These are phyloP conservation scores for Andrena cerasifolii DNA, from an alignment of 1,140 invertebrate genomes.

Conservation along the genomic window DNA sequence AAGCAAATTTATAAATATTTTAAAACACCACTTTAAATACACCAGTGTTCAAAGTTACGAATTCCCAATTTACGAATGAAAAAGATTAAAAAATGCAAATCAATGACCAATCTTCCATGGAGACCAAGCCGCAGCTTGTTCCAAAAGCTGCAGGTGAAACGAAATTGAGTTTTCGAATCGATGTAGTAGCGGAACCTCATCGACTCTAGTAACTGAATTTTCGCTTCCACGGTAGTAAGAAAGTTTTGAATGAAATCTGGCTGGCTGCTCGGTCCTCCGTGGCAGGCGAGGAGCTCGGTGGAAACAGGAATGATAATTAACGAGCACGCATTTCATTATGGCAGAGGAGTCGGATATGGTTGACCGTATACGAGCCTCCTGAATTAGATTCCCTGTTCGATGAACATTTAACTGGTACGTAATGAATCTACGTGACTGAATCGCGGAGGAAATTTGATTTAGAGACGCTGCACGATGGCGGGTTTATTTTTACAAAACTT, in stretches of 20 bases:
- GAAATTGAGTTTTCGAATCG: constrained; percentile 10
- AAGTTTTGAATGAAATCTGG: background rate
- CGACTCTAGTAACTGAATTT: background rate
- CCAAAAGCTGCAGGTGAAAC: background rate
- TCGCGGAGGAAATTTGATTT: too few species aligned
- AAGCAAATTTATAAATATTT: too few species aligned
- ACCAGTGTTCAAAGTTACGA: too few species aligned
- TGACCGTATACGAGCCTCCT: background rate
- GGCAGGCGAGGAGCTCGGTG: too few species aligned
- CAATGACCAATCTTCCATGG: background rate
- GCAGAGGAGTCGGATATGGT: constrained; percentile 1
- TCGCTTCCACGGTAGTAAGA: constrained; percentile 5
- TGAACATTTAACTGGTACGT: background rate
- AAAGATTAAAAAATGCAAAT: too few species aligned
- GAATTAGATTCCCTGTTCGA: background rate
- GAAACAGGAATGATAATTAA: constrained; percentile 38
- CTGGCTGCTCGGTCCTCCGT: background rate
- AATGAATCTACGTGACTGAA: too few species aligned
- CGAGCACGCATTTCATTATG: constrained; percentile 4
- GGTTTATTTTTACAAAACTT: too few species aligned
- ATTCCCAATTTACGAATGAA: too few species aligned
- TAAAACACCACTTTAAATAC: too few species aligned
- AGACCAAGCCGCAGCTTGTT: too few species aligned
- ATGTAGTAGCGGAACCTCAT: background rate
- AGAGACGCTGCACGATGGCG: too few species aligned